A percentile compares a stretch with the other conserved stretches of the same genome.
phyloP scores from a whole-genome alignment of 2,888 invertebrate species.

The Drosophila quasianomalipes region DNA sequence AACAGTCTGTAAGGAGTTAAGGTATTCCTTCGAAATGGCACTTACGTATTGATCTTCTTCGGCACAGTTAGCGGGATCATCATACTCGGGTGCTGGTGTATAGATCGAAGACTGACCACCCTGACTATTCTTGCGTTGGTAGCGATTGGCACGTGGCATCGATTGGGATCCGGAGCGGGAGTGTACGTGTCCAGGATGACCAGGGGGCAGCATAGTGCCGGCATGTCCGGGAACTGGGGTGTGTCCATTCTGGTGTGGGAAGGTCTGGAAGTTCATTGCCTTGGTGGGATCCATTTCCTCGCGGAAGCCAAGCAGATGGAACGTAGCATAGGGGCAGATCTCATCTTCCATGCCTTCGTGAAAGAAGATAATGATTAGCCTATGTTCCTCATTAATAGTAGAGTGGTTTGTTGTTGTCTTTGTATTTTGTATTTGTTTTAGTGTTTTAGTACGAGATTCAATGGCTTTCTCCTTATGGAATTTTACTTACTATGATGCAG shows the following conservation, averaged over 20 bases:
- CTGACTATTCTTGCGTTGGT: conserved; percentile 90
- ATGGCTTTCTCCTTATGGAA: conserved; percentile 12
- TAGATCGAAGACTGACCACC: conserved; percentile 94
- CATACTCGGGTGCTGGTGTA: conserved; percentile 94
- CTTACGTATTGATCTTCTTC: conserved; percentile 95
- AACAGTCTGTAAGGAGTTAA: background rate
- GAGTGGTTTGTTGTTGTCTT: conserved; percentile 19
- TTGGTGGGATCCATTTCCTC: conserved; percentile 98
- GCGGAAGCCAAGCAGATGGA: conserved; percentile 97
- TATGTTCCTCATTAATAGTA: background rate
- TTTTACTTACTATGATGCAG: conserved; percentile 63
- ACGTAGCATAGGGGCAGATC: conserved; percentile 98
- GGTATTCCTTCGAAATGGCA: background rate
- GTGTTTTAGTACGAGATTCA: conserved; percentile 66
- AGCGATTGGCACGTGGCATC: conserved; percentile 92
- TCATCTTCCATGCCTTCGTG: conserved; percentile 95
- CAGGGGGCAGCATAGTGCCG: conserved; percentile 93
- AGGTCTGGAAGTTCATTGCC: conserved; percentile 95
- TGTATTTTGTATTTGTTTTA: conserved; percentile 58
- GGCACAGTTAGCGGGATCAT: conserved; percentile 96
- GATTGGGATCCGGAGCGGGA: conserved; percentile 95
- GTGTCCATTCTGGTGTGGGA: conserved; percentile 90
- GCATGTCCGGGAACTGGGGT: conserved; percentile 90
- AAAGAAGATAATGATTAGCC: conserved; percentile 48
- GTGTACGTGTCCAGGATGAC: conserved; percentile 91